Percentiles rank a stretch among this genome's conserved stretches.
Evolutionary conservation across 2,797 vertebrate genomes (phyloP).

Genomic region (Rhodeus uyekii): DNA sequence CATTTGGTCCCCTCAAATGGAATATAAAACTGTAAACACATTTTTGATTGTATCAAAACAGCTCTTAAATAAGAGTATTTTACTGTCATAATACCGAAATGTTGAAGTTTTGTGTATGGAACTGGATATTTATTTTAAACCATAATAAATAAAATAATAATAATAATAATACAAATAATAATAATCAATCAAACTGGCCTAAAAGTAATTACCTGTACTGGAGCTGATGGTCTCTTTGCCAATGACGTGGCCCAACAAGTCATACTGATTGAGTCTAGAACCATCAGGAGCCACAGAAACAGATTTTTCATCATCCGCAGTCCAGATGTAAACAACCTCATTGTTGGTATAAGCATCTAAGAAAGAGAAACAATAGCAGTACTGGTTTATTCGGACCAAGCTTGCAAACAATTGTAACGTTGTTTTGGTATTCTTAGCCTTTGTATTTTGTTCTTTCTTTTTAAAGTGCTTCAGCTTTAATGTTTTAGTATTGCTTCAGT

Average conservation of each 20-base stretch:
- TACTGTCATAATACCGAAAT: background rate
- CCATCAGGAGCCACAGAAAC: slow-evolving; percentile 95
- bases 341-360: slow-evolving; percentile 97
- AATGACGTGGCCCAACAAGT: slow-evolving; percentile 92
- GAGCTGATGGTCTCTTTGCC: slow-evolving; percentile 97
- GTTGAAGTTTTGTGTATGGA: background rate
- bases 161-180: no score
- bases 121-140: background rate
- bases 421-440: background rate
- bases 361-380: background rate
- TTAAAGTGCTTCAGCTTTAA: background rate
- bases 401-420: background rate
- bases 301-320: slow-evolving; percentile 88
- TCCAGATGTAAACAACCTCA: slow-evolving; percentile 97
- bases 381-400: background rate
- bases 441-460: background rate
- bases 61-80: background rate
- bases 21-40: no score
- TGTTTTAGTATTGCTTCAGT: background rate
- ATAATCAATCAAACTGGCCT: background rate
- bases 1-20: no score
- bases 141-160: background rate
- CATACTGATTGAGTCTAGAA: slow-evolving; percentile 96
- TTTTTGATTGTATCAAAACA: background rate
- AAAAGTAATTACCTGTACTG: slow-evolving; percentile 87